These are phyloP conservation scores for Ethmia dodecea DNA, from an alignment of 2,888 invertebrate species.

Conservation along the genomic window DNA sequence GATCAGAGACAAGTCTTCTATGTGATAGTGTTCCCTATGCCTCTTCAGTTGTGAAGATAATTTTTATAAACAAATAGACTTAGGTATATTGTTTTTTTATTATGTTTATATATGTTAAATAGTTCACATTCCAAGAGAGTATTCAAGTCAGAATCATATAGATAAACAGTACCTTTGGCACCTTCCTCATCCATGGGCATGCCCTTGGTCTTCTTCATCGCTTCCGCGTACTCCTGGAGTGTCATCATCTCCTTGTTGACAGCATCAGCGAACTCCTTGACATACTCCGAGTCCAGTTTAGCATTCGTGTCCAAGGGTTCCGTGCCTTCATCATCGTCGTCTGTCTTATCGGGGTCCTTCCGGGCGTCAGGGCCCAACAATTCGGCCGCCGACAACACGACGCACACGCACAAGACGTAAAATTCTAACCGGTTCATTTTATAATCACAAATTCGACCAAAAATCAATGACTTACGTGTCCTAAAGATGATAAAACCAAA, in stretches of 20 bases:
- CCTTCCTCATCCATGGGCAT: conserved; percentile 42
- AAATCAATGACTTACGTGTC: conserved; percentile 58
- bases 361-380: conserved; percentile 50
- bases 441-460: conserved; percentile 26
- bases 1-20: too few relatives aligned
- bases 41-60: too few relatives aligned
- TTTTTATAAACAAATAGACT: too few relatives aligned
- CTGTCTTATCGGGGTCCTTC: conserved; percentile 37
- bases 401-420: conserved; percentile 41
- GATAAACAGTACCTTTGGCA: too few relatives aligned
- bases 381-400: conserved; percentile 45
- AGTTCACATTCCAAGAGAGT: too few relatives aligned
- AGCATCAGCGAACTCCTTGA: conserved; percentile 47
- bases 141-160: too few relatives aligned
- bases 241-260: conserved; percentile 49
- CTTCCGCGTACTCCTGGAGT: conserved; percentile 53
- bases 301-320: conserved; percentile 27
- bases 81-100: too few relatives aligned
- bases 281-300: conserved; percentile 37
- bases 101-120: too few relatives aligned
- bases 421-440: conserved; percentile 43
- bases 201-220: conserved; percentile 38
- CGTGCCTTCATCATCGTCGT: conserved; percentile 36
- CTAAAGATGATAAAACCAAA: conserved; percentile 18
- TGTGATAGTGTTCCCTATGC: too few relatives aligned